Evolutionary conservation across 1,140 invertebrate species (phyloP).

Genomic region (Lordiphosa mommai): DNA sequence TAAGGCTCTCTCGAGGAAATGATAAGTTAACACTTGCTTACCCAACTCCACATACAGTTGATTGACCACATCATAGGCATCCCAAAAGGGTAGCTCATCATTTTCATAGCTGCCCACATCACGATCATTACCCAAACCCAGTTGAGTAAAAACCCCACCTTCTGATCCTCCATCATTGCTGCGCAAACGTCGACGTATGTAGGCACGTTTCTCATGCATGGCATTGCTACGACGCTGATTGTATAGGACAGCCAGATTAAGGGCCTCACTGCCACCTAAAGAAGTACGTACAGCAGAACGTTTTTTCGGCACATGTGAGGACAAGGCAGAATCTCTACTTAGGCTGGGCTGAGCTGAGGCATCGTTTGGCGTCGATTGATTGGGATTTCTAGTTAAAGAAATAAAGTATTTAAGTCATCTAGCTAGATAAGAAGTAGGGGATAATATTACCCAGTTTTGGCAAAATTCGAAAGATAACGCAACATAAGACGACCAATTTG

Average conservation of each 20-base stretch:
- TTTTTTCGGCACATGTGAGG: conserved; percentile 38
- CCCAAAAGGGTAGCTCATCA: conserved; percentile 87
- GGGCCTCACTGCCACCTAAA: conserved; percentile 30
- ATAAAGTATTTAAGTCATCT: not conserved
- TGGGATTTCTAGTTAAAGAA: conserved; percentile 54
- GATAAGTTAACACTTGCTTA: conserved; percentile 38
- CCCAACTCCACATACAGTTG: conserved; percentile 92
- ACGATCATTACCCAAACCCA: conserved; percentile 27
- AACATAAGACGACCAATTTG: conserved; percentile 87
- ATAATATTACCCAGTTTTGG: conserved; percentile 85
- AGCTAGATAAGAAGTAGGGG: not conserved
- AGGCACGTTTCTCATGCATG: conserved; percentile 65
- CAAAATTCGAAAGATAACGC: conserved; percentile 91
- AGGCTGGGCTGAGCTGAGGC: conserved; percentile 4
- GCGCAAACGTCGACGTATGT: conserved; percentile 52
- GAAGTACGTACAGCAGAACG: conserved; percentile 21
- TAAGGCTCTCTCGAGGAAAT: no score
- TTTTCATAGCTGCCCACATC: conserved; percentile 51
- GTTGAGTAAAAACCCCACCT: conserved; percentile 17
- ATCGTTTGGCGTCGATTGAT: conserved; percentile 43
- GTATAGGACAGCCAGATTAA: conserved; percentile 68
- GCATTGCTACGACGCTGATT: conserved; percentile 70
- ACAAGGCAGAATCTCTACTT: not conserved
- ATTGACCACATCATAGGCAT: conserved; percentile 93
- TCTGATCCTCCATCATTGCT: conserved; percentile 45